These are phyloP conservation scores for Callaeas wilsoni DNA, from an alignment of 2,113 vertebrate species.

Conservation along the genomic window DNA sequence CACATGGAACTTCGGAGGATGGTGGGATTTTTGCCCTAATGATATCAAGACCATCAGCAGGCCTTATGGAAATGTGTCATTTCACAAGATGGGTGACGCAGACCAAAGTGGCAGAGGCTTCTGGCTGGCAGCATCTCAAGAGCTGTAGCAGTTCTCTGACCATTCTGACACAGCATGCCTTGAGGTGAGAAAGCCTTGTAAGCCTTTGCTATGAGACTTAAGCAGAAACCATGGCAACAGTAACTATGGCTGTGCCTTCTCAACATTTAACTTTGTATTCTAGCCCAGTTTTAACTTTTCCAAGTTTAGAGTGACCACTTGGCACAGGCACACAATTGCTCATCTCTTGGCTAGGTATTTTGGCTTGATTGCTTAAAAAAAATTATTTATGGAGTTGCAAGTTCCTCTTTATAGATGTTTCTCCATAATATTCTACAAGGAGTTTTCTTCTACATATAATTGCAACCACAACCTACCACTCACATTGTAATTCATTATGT, in stretches of 20 bases:
- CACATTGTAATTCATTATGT: not conserved
- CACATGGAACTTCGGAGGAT: accelerated
- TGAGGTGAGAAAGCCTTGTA: not conserved
- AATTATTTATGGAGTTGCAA: not conserved
- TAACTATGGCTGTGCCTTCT: not conserved
- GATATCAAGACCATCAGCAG: not conserved
- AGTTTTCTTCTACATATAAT: not conserved
- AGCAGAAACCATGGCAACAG: not conserved
- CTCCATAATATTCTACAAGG: not conserved
- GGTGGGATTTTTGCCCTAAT: not conserved
- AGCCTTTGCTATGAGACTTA: not conserved
- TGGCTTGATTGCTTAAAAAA: not conserved
- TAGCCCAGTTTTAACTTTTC: not conserved
- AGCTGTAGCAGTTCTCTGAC: not conserved
- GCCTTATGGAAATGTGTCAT: not conserved
- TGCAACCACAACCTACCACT: not conserved
- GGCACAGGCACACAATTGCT: not conserved
- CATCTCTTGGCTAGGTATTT: not conserved
- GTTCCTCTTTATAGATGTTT: not conserved
- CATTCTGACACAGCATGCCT: not conserved
- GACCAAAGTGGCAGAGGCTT: not conserved
- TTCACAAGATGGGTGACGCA: not conserved
- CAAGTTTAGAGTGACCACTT: not conserved
- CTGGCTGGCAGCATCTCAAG: not conserved
- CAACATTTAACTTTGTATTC: not conserved